Evolutionary conservation across 2,113 vertebrate species (phyloP), one percentile per base, ranked within the genome.

Genomic region (Myotis davidii): DNA sequence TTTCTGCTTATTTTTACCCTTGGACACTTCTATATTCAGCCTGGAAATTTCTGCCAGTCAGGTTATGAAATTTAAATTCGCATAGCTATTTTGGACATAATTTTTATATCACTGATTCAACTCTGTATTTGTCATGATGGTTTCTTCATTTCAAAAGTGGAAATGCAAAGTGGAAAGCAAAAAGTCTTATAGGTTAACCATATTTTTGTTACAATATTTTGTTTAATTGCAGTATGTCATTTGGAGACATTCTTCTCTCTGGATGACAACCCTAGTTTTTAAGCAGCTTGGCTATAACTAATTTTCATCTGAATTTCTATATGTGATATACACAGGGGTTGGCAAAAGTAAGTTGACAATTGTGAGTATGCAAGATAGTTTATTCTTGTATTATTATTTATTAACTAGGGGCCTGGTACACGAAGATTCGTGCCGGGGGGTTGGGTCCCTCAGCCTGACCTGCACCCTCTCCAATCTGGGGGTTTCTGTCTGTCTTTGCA

Each of bases 1-100:
- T 45, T 92, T 88, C 50, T 32, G 48, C 48, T 90, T 85, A 88
- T 92, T 97, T 90, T 90, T 90, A 90, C n/a, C 39, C 27, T 50
- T 42, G n/a, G 86, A 64, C 12, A 65, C 4, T 67, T 78, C 14
- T 59, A 14, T 23, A 1, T 37, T 77, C 25, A 83, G 21, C 5
- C n/a, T 45, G 65, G 83, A 85, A 42, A 18, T 54, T 91, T 89
- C 77, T 86, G 18, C 20, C 70, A 76, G 70, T 90, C 56, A 50
- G 69, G 34, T 87, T 65, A 84, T 64, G 6, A 93, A 82, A 90
- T 67, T 77, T 34, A 45, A 81, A 85, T 87, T 50, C n/a, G 2
- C 52, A 39, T 27, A 67, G 67, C 61, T 88, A 70, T 90, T 94
- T 91, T 85, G 29, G 25, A 65, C 56, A 50, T 74, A 9, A 59